Conservation (phyloP, 2,113 vertebrate genomes). For the Monarcha castaneiventris region DNA sequence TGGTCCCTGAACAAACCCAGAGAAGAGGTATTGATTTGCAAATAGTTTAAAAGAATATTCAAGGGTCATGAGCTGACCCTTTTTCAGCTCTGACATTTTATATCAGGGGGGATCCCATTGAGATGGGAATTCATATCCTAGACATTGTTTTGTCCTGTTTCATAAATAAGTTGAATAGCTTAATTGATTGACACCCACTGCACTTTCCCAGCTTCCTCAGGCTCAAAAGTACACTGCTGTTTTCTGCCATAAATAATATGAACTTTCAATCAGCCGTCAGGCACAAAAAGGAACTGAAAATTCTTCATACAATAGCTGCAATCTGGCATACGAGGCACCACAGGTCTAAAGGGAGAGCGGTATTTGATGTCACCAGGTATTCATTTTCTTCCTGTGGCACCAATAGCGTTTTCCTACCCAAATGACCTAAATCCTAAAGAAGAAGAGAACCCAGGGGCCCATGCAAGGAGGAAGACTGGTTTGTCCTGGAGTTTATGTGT, state of each 20-base stretch:
- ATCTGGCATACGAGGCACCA: slow-evolving; percentile 38
- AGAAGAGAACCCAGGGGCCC: not conserved
- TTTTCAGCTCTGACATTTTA: slow-evolving; percentile 68
- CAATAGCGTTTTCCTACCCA: not conserved
- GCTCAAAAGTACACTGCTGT: slow-evolving; percentile 65
- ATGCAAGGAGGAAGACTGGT: not conserved
- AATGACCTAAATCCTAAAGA: not conserved
- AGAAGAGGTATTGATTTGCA: slow-evolving; percentile 68
- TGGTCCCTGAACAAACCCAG: slow-evolving; percentile 50
- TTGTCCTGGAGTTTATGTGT: not conserved
- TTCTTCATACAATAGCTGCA: slow-evolving; percentile 57
- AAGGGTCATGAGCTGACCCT: slow-evolving; percentile 62
- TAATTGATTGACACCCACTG: slow-evolving; percentile 68
- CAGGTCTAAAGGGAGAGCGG: not conserved
- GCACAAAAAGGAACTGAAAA: slow-evolving; percentile 57
- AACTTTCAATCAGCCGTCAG: slow-evolving; percentile 53
- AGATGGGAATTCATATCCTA: slow-evolving; percentile 66
- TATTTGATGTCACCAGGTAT: slow-evolving; percentile 38
- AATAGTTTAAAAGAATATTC: slow-evolving; percentile 69
- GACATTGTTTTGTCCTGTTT: slow-evolving; percentile 68
- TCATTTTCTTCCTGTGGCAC: not conserved
- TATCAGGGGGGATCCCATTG: slow-evolving; percentile 65
- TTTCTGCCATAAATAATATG: slow-evolving; percentile 68
- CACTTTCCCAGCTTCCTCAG: slow-evolving; percentile 64
- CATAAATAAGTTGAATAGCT: slow-evolving; percentile 69